Base-by-base conservation (phyloP, 2,888 invertebrate genomes). In the Platycheirus albimanus region DNA sequence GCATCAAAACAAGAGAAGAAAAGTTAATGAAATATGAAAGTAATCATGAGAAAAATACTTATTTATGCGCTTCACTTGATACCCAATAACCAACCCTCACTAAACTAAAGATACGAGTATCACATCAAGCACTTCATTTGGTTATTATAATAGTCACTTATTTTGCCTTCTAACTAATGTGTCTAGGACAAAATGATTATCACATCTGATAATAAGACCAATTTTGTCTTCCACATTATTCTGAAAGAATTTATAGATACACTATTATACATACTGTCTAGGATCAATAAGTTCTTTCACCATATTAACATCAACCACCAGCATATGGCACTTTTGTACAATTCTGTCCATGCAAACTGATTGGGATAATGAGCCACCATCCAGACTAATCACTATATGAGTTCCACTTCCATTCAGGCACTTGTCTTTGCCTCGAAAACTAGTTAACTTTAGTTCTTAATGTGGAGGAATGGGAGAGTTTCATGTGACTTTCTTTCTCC, bases 331-430 rank as follows among this genome's bases (percentile, higher is more conserved):
- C 63, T 61, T 80, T 71, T 64, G 69, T 66, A 70, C 66, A 71
- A 76, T 76, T 76, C 76, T 56, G 41, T 54, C 77, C 63, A 47
- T 45, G 66, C 0, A 2, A 7, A 77, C 61, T 77, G 81, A 81
- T 66, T 77, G 77, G 64, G 81, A 77, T 81, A 81, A 81, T 81
- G 56, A 72, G 67, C 61, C 13, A 56, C 43, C 61, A 72, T 78
- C 15, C 13, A 52, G 30, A 58, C 76, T 70, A 64, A 76, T 76
- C 36, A 54, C 30, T 43, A 47, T 54, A 52, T 61, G 28, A 45
- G 13, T n/a, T 58, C 45, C 47, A 64, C 47, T 77, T 66, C 45
- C 30, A 33, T 33, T 17, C 19, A 43, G 24, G 15, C 52, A 43
- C 17, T 63, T 47, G 28, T 17, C 33, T 15, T 33, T 20, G 3